These are phyloP conservation scores for Thecophora atra DNA, from an alignment of 2,888 invertebrate genomes.

Conservation along the genomic window DNA sequence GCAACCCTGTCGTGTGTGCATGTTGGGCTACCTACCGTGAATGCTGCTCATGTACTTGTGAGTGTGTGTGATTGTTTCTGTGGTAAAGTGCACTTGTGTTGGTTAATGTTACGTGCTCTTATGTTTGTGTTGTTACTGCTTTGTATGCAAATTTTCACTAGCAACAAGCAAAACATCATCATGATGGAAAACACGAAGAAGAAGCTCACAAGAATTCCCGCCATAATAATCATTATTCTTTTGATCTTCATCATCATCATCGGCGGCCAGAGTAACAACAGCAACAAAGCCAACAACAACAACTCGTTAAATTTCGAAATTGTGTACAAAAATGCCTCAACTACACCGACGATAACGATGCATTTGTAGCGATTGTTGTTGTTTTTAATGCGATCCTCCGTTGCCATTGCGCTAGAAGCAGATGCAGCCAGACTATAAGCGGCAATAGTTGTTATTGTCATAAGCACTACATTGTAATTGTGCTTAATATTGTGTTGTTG, in stretches of 20 bases:
- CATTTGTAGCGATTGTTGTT: constrained; percentile 18
- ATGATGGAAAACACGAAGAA: background rate
- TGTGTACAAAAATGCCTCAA: constrained; percentile 5
- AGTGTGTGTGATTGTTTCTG: background rate
- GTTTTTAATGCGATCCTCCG: constrained; percentile 8
- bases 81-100: background rate
- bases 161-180: constrained; percentile 3
- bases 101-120: constrained; percentile 16
- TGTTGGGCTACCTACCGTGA: background rate
- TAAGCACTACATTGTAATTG: constrained; percentile 18
- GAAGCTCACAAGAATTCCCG: no score
- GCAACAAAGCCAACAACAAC: constrained; percentile 19
- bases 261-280: constrained; percentile 10
- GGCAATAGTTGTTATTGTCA: constrained; percentile 13
- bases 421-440: background rate
- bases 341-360: constrained; percentile 11
- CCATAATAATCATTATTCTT: no score
- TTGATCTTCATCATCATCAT: no score
- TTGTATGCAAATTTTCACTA: constrained; percentile 29
- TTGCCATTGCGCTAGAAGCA: constrained; percentile 5
- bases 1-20: background rate
- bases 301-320: constrained; percentile 9
- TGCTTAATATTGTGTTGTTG: background rate
- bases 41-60: background rate
- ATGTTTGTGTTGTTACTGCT: constrained; percentile 20